Conservation (phyloP, 2,888 invertebrate genomes). For the Lordiphosa fenestrarum region DNA sequence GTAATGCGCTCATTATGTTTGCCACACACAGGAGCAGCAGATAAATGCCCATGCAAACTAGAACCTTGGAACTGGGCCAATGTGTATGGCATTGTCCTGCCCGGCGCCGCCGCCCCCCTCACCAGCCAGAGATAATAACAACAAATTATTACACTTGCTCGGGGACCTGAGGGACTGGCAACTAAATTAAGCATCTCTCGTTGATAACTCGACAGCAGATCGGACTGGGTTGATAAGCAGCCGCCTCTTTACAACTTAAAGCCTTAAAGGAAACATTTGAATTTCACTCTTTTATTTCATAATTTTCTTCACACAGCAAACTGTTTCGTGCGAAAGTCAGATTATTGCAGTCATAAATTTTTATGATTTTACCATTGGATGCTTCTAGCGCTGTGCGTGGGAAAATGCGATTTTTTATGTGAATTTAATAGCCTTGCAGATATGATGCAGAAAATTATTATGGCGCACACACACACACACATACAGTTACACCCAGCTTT, state of each 20-base stretch:
- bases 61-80: conserved; percentile 67
- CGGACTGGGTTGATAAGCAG: conserved; percentile 29
- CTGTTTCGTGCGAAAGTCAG: conserved; percentile 45
- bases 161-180: conserved; percentile 25
- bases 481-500: not conserved
- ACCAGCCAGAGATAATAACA: conserved; percentile 36
- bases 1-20: conserved; percentile 68
- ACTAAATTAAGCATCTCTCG: conserved; percentile 43
- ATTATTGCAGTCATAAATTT: conserved; percentile 77
- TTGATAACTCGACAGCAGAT: conserved; percentile 40
- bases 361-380: conserved; percentile 72
- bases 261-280: conserved; percentile 26
- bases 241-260: not conserved
- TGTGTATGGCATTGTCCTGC: conserved; percentile 24
- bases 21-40: conserved; percentile 17
- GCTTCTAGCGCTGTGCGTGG: conserved; percentile 38
- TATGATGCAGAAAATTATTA: conserved; percentile 67
- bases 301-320: conserved; percentile 39
- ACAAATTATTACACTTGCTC: conserved; percentile 46
- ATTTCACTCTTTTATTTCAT: conserved; percentile 38
- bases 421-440: conserved; percentile 69
- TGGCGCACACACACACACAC: conserved; percentile 6
- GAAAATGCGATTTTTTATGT: conserved; percentile 54
- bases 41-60: conserved; percentile 30
- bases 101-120: conserved; percentile 6